Conservation (phyloP, 2,797 vertebrate species). For the Huso huso region DNA sequence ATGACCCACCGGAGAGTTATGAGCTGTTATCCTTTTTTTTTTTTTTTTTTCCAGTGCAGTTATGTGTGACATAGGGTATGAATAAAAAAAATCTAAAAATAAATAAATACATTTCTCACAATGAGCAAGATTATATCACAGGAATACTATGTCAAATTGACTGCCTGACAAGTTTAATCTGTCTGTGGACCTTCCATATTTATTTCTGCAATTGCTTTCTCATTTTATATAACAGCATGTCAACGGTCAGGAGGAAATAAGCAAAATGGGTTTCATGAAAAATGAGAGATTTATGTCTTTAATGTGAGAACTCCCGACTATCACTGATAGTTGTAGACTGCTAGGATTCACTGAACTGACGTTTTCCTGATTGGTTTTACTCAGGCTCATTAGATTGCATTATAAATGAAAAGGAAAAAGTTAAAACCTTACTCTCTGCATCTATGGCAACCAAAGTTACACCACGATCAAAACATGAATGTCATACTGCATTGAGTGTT, state of each 20-base stretch:
- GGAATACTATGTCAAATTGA: no score
- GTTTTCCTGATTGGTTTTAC: neutral
- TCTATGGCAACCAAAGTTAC: constrained; percentile 4
- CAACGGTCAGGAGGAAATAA: no score
- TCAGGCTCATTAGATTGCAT: constrained; percentile 5
- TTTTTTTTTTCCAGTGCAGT: neutral
- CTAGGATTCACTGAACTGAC: neutral
- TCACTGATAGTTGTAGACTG: neutral
- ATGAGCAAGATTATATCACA: no score
- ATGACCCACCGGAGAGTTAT: neutral
- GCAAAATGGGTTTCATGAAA: neutral
- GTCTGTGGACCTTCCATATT: no score
- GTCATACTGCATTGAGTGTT: neutral
- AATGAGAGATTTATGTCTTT: neutral
- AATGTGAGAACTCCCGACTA: constrained; percentile 1
- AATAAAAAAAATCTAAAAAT: neutral
- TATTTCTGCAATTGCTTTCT: no score
- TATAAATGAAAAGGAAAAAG: constrained; percentile 7
- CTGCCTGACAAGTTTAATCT: no score
- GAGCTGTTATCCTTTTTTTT: neutral
- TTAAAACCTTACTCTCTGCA: neutral
- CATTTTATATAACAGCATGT: no score
- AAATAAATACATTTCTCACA: no score
- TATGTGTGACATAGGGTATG: constrained; percentile 1
- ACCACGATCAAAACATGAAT: neutral